These are phyloP conservation scores for Balearica regulorum DNA, from an alignment of 2,797 vertebrate genomes.

Conservation along the genomic window DNA sequence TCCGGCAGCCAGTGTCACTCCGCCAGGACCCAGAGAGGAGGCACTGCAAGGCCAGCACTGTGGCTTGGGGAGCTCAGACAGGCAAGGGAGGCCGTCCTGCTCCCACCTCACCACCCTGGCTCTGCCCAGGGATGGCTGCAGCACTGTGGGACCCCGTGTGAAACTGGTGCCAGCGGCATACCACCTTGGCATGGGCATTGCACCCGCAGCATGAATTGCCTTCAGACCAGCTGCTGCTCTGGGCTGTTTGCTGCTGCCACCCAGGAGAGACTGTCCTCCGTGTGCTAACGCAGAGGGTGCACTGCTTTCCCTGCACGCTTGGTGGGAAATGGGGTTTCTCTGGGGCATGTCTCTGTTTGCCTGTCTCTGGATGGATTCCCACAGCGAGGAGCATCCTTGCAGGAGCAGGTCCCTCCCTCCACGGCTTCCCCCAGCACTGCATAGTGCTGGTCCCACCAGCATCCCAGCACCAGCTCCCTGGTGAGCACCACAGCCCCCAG, in stretches of 20 bases:
- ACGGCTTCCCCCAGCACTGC: accelerated
- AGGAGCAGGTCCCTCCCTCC: accelerated
- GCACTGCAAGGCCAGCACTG: neutral
- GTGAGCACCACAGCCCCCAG: neutral
- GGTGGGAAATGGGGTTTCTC: neutral
- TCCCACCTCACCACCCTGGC: neutral
- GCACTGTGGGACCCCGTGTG: neutral
- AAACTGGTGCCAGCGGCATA: accelerated
- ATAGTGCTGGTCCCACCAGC: neutral
- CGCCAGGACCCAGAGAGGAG: neutral
- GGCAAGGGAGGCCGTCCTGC: neutral
- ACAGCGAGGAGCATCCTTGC: accelerated
- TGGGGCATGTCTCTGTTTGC: neutral
- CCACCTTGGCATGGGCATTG: accelerated
- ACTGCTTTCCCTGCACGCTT: accelerated
- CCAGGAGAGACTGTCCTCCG: accelerated
- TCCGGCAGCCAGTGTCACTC: neutral
- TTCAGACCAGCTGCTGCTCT: accelerated
- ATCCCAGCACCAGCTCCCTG: neutral
- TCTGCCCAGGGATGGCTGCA: neutral
- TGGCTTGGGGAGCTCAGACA: neutral
- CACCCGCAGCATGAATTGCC: accelerated
- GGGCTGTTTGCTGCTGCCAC: neutral
- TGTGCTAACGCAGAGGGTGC: neutral
- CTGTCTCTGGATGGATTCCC: neutral